Evolutionary conservation across 2,113 vertebrate species (phyloP), one percentile per base, ranked within the genome.

Genomic region (Oxygymnocypris stewartii): DNA sequence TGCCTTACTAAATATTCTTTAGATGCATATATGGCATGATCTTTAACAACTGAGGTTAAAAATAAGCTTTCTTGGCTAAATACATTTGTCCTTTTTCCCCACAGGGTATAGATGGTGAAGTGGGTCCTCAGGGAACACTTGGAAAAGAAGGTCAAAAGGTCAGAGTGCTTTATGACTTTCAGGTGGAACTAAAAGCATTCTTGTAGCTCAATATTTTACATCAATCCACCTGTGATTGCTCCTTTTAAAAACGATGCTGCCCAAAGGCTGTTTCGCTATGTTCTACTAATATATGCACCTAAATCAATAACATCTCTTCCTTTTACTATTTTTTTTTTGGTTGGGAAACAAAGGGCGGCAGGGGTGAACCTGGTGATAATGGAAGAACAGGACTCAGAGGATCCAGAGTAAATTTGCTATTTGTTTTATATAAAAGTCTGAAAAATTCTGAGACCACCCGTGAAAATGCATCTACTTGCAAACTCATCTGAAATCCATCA

Each of bases 141-240:
- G 96, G 94, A 89, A 94, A 90, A 0, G 92, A 93, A 44, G 96
- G 96, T 57, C 86, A 89, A 78, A 97, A 96, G 96, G 96, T 96
- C 73, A 93, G 95, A 7, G 0, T 31, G 0, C 63, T 88, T 87
- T 85, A 90, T 84, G 85, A 47, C 74, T 84, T 78, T 77, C 85
- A 83, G 79, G 4, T 88, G 76, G 54, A 73, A 54, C 40, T 23
- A 80, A 85, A 87, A 84, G 87, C 47, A n/a, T 83, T 83, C 28
- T 67, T 35, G 71, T 31, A 79, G 6, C 42, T 83, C 69, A 77
- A 11, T 20, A 7, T 63, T 81, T 76, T 37, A 84, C 57, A 75
- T 20, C 16, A 44, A 57, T 81, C n/a, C 11, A 9, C 6, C 49
- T 54, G 13, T 61, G 51, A 44, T 23, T 31, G 2, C 14, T 25